Conservation (phyloP, 2,888 invertebrate genomes). For the Sesia apiformis region DNA sequence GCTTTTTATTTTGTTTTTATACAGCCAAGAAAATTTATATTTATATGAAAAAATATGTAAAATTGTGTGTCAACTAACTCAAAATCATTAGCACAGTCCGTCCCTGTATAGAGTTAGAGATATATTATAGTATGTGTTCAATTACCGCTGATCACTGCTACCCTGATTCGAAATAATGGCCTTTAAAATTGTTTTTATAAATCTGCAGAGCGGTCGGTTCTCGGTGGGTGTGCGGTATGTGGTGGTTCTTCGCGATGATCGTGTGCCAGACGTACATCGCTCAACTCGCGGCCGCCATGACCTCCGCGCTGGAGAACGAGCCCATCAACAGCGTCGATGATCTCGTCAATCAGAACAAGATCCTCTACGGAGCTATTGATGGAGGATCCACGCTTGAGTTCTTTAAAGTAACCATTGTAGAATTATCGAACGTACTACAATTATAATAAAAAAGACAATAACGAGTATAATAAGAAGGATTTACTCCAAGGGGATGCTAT, state of each 20-base stretch:
- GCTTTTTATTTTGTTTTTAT: too few species aligned
- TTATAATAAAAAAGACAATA: background rate
- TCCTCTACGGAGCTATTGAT: constrained; percentile 90
- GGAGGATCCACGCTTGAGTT: constrained; percentile 93
- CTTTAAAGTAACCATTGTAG: constrained; percentile 72
- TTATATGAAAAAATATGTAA: too few species aligned
- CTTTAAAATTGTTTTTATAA: too few species aligned
- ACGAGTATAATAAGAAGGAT: background rate
- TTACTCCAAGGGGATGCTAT: background rate
- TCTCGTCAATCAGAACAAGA: constrained; percentile 90
- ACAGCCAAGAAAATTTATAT: too few species aligned
- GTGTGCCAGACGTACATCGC: constrained; percentile 96
- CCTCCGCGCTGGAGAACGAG: constrained; percentile 87
- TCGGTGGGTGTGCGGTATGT: constrained; percentile 90
- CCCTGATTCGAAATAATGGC: too few species aligned
- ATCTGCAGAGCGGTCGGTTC: constrained; percentile 86
- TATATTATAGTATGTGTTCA: too few species aligned
- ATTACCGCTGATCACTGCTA: too few species aligned
- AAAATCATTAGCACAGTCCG: too few species aligned
- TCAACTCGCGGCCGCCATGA: constrained; percentile 93
- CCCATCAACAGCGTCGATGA: constrained; percentile 94
- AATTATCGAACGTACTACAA: too few species aligned
- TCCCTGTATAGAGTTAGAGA: too few species aligned
- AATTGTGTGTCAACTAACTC: too few species aligned
- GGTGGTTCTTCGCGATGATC: constrained; percentile 96